phyloP scores from a whole-genome alignment of 1,140 invertebrate genomes.

The Sipha flava region DNA sequence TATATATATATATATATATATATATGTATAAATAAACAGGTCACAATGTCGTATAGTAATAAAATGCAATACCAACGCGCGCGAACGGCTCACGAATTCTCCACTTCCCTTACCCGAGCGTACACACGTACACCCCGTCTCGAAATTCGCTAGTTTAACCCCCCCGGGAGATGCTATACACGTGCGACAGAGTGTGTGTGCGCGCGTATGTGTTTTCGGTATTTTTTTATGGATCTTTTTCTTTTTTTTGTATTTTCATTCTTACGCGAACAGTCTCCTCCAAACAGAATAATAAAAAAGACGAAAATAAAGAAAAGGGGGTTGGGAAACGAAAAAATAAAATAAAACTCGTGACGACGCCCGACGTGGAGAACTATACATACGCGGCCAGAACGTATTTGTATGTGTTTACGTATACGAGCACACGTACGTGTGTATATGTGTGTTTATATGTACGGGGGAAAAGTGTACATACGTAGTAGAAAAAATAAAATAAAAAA shows the following conservation, averaged over 20 bases:
- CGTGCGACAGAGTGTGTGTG: background rate
- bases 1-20: no score
- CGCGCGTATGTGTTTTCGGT: background rate
- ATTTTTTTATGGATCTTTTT: background rate
- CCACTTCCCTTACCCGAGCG: background rate
- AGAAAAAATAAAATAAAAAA: no score
- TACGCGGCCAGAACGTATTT: no score
- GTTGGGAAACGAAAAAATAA: background rate
- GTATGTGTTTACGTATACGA: no score
- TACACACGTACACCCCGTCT: background rate
- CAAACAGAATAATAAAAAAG: constrained; percentile 11
- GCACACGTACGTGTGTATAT: no score
- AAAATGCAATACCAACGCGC: background rate
- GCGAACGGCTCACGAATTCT: background rate
- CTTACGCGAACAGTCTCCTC: background rate
- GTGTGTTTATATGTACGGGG: no score
- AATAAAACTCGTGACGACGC: background rate
- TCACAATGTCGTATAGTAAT: background rate
- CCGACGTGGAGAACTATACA: background rate
- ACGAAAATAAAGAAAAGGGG: background rate
- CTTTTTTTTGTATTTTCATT: background rate
- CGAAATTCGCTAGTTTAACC: background rate
- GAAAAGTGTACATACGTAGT: no score
- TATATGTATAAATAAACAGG: background rate
- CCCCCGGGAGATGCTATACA: background rate